These are phyloP conservation scores for Drosophila melanosoma DNA, from an alignment of 2,888 invertebrate species.

Conservation along the genomic window DNA sequence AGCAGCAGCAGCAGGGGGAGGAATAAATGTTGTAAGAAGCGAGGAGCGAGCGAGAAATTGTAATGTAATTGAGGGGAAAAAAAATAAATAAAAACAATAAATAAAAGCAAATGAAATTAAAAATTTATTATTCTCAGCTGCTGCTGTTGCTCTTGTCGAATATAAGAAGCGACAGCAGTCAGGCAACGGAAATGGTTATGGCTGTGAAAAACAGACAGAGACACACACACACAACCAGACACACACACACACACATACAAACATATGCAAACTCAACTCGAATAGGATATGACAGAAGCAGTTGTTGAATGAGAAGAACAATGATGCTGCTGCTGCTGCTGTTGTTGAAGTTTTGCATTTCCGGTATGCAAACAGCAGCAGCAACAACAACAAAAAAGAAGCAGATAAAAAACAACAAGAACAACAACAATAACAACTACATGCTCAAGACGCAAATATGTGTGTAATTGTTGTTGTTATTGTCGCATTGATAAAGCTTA, in stretches of 20 bases:
- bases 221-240: slow-evolving; percentile 39
- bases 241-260: slow-evolving; percentile 29
- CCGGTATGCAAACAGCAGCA: slow-evolving; percentile 76
- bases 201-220: slow-evolving; percentile 65
- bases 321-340: slow-evolving; percentile 44
- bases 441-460: slow-evolving; percentile 68
- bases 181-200: slow-evolving; percentile 73
- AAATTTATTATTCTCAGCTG: slow-evolving; percentile 73
- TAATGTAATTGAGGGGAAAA: slow-evolving; percentile 69
- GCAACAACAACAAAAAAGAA: background rate
- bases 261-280: slow-evolving; percentile 25
- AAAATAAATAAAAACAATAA: slow-evolving; percentile 39
- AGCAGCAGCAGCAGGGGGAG: slow-evolving; percentile 8
- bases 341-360: slow-evolving; percentile 81
- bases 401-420: background rate
- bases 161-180: slow-evolving; percentile 29
- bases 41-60: too few relatives aligned
- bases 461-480: slow-evolving; percentile 66
- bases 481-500: slow-evolving; percentile 60
- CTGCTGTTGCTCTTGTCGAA: slow-evolving; percentile 33
- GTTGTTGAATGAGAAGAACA: slow-evolving; percentile 12
- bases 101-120: slow-evolving; percentile 76
- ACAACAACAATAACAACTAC: slow-evolving; percentile 37
- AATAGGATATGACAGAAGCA: slow-evolving; percentile 17
- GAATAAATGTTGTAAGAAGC: slow-evolving; percentile 12